Evolutionary conservation across 2,888 invertebrate genomes (phyloP), one percentile per base, ranked within the genome.

Genomic region (Drosophila seclusa): DNA sequence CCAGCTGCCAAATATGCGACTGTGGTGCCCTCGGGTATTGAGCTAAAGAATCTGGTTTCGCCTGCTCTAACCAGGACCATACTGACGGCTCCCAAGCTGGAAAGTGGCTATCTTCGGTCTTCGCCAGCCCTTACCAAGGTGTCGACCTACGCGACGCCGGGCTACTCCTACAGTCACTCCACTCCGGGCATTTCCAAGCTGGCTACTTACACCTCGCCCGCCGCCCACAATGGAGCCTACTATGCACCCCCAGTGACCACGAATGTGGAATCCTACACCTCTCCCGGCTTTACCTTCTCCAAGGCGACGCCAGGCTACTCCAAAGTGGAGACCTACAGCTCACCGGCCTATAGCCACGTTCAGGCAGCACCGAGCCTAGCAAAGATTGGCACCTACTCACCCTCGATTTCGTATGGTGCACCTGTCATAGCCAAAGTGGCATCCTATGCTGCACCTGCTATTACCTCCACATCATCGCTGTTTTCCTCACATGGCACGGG

Each of bases 21-120:
- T 0, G 91, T 94, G 81, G 89, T 91, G 36, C 93, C 93, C 4
- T 94, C 94, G 77, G 93, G 92, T 24, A 94, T 95, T 68, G 94
- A 95, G 76, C 94, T 95, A 69, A 93, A 94, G 10, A 95, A 94
- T 36, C 93, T 94, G 18, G 94, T 94, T 6, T 92, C 94, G 1
- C 95, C 95, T 5, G 90, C 78, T 2, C 60, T 92, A 4, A 83
- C 87, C 27, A 90, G 85, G 48, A 64, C 79, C 0, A 11, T 87
- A 45, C 57, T 82, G 18, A 69, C 76, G 2, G 60, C 73, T 0
- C 68, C 79, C 70, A 50, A 90, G n/a, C 24, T 75, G 54, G 72
- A 70, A 32, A 55, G 48, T 54, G 55, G 45, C n/a, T 83, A 83
- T 16, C 16, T 79, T 54, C 71, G 70, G 4, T 57, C 87, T 10